phyloP scores from a whole-genome alignment of 2,113 vertebrate genomes.

The Hipposideros armiger region DNA sequence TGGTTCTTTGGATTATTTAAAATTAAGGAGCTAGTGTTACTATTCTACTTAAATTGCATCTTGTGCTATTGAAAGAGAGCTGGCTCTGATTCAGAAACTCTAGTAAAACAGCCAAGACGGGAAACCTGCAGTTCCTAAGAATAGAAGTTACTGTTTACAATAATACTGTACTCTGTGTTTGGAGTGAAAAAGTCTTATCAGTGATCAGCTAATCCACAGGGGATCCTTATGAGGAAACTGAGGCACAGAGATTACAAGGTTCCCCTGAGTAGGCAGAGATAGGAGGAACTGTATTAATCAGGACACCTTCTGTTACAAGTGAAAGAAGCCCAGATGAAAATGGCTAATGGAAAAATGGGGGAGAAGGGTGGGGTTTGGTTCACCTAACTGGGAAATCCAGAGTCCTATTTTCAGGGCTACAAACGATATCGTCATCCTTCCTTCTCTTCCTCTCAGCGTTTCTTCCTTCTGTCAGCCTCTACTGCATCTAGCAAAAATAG shows the following conservation, averaged over 20 bases:
- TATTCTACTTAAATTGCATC: constrained; percentile 71
- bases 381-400: not conserved
- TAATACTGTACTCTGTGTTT: constrained; percentile 27
- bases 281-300: not conserved
- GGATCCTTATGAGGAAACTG: not conserved
- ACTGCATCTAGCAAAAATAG: not conserved
- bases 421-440: not conserved
- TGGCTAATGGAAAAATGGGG: not conserved
- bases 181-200: not conserved
- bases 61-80: constrained; percentile 66
- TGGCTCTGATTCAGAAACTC: constrained; percentile 74
- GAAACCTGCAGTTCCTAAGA: constrained; percentile 80
- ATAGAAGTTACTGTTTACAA: constrained; percentile 80
- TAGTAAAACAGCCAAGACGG: constrained; percentile 77
- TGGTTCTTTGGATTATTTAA: constrained; percentile 56
- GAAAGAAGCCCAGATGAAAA: not conserved
- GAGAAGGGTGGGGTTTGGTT: not conserved
- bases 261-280: not conserved
- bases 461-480: not conserved
- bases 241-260: not conserved
- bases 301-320: not conserved
- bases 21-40: constrained; percentile 65
- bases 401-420: not conserved
- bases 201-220: constrained; percentile 14
- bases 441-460: not conserved